These are phyloP conservation scores for Myotis daubentonii DNA, from an alignment of 2,797 vertebrate species.

Conservation along the genomic window DNA sequence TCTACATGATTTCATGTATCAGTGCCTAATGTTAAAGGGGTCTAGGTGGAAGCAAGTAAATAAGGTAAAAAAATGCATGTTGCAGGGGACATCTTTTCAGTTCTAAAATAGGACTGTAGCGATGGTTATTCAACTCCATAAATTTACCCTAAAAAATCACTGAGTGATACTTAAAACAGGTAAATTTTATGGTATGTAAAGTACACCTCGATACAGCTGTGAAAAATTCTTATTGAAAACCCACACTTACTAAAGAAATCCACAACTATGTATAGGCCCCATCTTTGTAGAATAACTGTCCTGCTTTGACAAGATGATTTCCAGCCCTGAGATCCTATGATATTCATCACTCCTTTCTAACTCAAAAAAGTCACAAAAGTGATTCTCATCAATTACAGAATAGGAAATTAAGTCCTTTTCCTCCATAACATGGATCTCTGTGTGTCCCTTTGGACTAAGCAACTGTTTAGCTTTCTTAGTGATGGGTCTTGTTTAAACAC, in stretches of 20 bases:
- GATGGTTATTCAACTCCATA: conserved; percentile 41
- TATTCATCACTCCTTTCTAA: conserved; percentile 50
- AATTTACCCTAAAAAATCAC: conserved; percentile 44
- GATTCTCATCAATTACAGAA: conserved; percentile 40
- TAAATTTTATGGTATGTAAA: conserved; percentile 47
- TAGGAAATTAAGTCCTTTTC: conserved; percentile 28
- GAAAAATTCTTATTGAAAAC: conserved; percentile 44
- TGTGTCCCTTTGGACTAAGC: conserved; percentile 25
- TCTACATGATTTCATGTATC: conserved; percentile 10
- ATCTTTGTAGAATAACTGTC: conserved; percentile 14
- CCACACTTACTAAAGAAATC: conserved; percentile 28
- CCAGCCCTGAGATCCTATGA: background rate
- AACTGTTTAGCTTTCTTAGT: conserved; percentile 43
- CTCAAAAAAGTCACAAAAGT: conserved; percentile 52
- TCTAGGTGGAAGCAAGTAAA: conserved; percentile 37
- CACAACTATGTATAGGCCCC: background rate
- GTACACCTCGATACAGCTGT: conserved; percentile 2
- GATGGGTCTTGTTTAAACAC: conserved; percentile 40
- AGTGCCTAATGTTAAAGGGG: background rate
- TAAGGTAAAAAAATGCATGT: background rate
- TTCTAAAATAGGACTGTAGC: conserved; percentile 50
- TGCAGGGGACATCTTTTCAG: background rate
- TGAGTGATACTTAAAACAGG: conserved; percentile 23
- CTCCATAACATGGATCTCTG: conserved; percentile 31
- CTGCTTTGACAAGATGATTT: conserved; percentile 5